Evolutionary conservation across 2,888 invertebrate species (phyloP), one percentile per base, ranked within the genome.

Genomic region (Nudaria mundana): DNA sequence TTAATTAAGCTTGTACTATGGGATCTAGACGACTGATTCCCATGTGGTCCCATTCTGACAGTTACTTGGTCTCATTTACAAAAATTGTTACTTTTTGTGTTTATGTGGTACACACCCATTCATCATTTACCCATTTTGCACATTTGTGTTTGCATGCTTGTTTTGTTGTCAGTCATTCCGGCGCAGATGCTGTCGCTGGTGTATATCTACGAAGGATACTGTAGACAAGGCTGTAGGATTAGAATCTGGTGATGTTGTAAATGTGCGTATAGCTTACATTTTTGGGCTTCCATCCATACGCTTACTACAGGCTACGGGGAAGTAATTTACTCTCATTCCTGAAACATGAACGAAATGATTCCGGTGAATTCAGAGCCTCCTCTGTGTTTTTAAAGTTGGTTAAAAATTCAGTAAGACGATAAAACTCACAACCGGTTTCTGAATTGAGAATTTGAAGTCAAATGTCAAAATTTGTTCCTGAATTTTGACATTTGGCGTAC

Each of bases 111-210:
- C 5, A 20, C 8, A 2, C 8, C 20, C 5, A 20, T 67, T 23
- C 47, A 53, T 15, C 43, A 58, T 65, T 54, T 65, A 65, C 56
- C 52, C 44, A 64, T 66, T 26, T 62, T 69, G 78, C 77, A 80
- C 80, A 75, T 66, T 55, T 20, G 20, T 20, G 5, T 5, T 82
- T 78, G 85, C 83, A 84, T 83, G 83, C 63, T 74, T 79, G 71
- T 79, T 75, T 73, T 80, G 72, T 80, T 78, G 75, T 73, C 73
- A 86, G 86, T 79, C 82, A 55, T 70, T 81, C 63, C 76, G 84
- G 73, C 82, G 83, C 64, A 66, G 77, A 40, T 84, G 85, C 76
- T 84, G 86, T 61, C 72, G 73, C 37, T 83, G 84, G 85, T 86
- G 86, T 70, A 52, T 82, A 52, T 61, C 74, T 44, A 65, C 72